phyloP scores from a whole-genome alignment of 2,113 vertebrate species.

The Thalassarche chlororhynchos region DNA sequence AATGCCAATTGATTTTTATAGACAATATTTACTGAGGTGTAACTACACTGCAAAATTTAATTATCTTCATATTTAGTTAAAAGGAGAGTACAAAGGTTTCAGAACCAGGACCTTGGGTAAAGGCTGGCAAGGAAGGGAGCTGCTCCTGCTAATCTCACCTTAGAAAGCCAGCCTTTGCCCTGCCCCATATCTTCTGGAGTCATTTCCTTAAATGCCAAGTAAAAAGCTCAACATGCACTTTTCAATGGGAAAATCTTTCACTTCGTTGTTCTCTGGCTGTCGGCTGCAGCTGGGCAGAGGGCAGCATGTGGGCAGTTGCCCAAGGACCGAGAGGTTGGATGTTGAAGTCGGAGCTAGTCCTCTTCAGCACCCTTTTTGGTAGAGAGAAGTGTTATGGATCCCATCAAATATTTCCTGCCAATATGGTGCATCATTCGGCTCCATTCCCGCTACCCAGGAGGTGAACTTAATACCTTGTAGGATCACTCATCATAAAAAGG shows the following conservation, averaged over 20 bases:
- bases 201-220: not conserved
- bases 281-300: fast-evolving
- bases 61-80: conserved; percentile 44
- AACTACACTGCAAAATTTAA: conserved; percentile 61
- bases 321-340: not conserved
- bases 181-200: not conserved
- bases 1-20: conserved; percentile 71
- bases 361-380: not conserved
- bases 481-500: not conserved
- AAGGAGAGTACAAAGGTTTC: not conserved
- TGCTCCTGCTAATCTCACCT: not conserved
- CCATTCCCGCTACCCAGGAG: not conserved
- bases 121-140: not conserved
- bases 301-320: too few species aligned
- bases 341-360: not conserved
- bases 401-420: not conserved
- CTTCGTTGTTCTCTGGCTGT: fast-evolving
- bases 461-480: not conserved
- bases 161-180: not conserved
- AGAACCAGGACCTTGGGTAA: not conserved
- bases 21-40: conserved; percentile 73
- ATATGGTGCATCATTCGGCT: fast-evolving
- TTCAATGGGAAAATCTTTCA: not conserved
- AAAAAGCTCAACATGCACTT: not conserved
- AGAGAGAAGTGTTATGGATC: too few species aligned